Conservation (phyloP, 2,888 invertebrate species). For the Trachelus tabidus region DNA sequence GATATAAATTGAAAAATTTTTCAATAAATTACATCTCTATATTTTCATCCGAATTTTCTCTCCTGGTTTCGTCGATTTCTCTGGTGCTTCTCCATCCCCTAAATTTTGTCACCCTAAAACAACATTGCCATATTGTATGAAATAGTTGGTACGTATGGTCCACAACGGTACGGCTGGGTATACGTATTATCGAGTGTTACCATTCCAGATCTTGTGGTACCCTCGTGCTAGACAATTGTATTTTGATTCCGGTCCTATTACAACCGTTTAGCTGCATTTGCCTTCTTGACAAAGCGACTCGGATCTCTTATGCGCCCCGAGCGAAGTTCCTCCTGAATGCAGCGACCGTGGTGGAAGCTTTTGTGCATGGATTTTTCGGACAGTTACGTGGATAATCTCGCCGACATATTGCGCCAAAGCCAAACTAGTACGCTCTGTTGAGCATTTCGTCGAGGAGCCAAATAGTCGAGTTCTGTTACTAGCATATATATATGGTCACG, state of each 20-base stretch:
- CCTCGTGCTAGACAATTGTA: constrained; percentile 49
- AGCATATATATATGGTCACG: neutral
- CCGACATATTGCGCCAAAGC: constrained; percentile 58
- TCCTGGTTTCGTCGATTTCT: constrained; percentile 24
- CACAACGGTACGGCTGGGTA: neutral
- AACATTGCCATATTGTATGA: constrained; percentile 22
- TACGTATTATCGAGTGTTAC: constrained; percentile 5
- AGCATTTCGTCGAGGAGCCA: constrained; percentile 39
- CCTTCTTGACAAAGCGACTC: constrained; percentile 65
- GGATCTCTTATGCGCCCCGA: constrained; percentile 45
- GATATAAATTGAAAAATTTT: neutral
- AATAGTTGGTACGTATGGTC: neutral
- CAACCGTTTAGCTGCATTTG: constrained; percentile 61
- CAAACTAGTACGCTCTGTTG: constrained; percentile 50
- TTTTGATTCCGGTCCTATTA: constrained; percentile 61
- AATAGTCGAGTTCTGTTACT: constrained; percentile 23
- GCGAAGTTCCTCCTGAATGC: constrained; percentile 22
- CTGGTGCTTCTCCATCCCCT: neutral
- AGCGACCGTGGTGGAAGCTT: constrained; percentile 7
- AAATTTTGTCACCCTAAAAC: constrained; percentile 28
- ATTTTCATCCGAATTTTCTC: constrained; percentile 14
- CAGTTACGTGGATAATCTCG: constrained; percentile 63
- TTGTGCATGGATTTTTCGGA: constrained; percentile 30
- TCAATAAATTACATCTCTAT: neutral
- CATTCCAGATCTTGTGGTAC: constrained; percentile 24